Percentiles rank a stretch among this genome's conserved stretches.
These are phyloP conservation scores for Andricus curvator DNA, from an alignment of 2,888 invertebrate species.

Conservation along the genomic window DNA sequence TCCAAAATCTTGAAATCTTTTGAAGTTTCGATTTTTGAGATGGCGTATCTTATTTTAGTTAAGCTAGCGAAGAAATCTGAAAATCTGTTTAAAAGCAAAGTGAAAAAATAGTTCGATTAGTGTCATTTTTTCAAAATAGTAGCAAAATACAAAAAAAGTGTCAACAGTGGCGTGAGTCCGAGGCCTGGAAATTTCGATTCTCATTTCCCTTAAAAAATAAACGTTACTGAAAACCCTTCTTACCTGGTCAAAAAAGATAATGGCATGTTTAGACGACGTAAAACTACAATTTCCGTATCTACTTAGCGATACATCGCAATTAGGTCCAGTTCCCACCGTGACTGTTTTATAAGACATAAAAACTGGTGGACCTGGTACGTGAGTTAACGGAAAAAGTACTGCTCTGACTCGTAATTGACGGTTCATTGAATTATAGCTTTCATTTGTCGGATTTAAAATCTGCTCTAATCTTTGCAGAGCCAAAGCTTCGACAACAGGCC, in stretches of 20 bases:
- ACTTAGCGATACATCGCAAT: constrained; percentile 82
- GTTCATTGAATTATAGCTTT: constrained; percentile 67
- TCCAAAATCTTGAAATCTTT: no score
- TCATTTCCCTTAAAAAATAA: not conserved
- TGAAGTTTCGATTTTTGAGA: no score
- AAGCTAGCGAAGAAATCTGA: no score
- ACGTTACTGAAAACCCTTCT: constrained; percentile 49
- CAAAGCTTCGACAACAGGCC: constrained; percentile 73
- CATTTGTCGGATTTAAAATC: constrained; percentile 72
- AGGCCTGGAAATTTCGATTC: constrained; percentile 2
- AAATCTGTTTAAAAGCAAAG: no score
- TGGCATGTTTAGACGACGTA: constrained; percentile 87
- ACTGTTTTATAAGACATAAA: constrained; percentile 86
- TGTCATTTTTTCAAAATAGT: no score
- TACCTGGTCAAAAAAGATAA: constrained; percentile 92
- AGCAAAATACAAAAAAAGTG: no score
- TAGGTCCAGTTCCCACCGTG: constrained; percentile 85
- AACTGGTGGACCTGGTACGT: constrained; percentile 74
- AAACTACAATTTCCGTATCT: constrained; percentile 85
- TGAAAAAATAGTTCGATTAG: no score
- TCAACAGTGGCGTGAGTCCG: no score
- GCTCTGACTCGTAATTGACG: constrained; percentile 77
- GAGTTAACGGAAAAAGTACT: constrained; percentile 78
- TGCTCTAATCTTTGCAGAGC: constrained; percentile 75
- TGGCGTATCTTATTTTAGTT: no score